These are phyloP conservation scores for Hydropotes inermis DNA, from an alignment of 2,113 vertebrate species.

Conservation along the genomic window DNA sequence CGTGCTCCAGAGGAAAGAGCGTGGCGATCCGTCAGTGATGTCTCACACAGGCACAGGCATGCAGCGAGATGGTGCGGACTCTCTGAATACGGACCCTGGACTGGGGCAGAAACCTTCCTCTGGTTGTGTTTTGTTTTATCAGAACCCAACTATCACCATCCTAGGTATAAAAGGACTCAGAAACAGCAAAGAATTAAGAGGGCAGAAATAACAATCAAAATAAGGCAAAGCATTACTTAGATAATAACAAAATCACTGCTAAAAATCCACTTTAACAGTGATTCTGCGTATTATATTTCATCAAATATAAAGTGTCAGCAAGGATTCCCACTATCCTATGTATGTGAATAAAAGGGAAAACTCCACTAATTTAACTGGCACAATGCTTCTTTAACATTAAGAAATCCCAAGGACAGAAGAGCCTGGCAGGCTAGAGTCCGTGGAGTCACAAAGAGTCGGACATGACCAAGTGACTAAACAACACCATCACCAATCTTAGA, in stretches of 20 bases:
- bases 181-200: not conserved
- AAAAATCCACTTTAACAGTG: not conserved
- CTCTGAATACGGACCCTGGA: not conserved
- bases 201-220: not conserved
- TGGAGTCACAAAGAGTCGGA: not conserved
- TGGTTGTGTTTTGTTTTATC: not conserved
- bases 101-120: not conserved
- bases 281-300: not conserved
- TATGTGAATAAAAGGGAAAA: not conserved
- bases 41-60: not conserved
- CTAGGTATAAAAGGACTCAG: not conserved
- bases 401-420: not conserved
- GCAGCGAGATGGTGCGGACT: rapidly evolving
- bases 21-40: not conserved
- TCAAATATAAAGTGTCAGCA: not conserved
- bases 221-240: not conserved
- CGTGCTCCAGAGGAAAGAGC: not conserved
- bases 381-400: not conserved
- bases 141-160: not conserved
- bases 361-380: not conserved
- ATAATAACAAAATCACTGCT: not conserved
- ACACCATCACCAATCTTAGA: not conserved
- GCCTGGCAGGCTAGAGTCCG: not conserved
- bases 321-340: not conserved
- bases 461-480: not conserved